Conservation (phyloP, 2,113 vertebrate genomes). For the Gavialis gangeticus region DNA sequence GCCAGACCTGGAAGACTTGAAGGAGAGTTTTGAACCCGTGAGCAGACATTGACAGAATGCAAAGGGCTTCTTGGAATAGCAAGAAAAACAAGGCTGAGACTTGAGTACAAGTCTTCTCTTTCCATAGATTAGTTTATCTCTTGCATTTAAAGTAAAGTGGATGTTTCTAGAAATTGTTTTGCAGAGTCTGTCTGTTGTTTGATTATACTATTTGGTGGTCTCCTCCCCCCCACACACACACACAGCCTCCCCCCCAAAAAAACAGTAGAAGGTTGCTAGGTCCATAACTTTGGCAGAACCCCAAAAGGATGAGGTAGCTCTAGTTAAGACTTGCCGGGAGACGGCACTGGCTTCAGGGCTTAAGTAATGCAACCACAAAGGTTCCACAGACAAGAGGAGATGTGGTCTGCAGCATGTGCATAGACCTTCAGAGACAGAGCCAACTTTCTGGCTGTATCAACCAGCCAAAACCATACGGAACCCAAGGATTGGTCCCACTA, state of each 20-base stretch:
- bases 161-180: neutral
- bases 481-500: neutral
- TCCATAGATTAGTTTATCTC: rapidly evolving
- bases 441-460: neutral
- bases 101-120: neutral
- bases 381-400: neutral
- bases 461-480: neutral
- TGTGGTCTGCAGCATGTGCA: neutral
- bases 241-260: too few species aligned
- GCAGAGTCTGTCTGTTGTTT: neutral
- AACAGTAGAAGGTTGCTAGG: too few species aligned
- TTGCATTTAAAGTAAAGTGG: neutral
- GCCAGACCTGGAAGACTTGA: neutral
- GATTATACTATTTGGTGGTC: neutral
- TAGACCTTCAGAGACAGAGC: neutral
- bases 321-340: too few species aligned
- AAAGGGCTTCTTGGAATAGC: neutral
- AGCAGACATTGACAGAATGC: neutral
- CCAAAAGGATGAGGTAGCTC: too few species aligned
- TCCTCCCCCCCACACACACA: too few species aligned
- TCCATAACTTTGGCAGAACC: too few species aligned
- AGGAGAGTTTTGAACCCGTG: neutral
- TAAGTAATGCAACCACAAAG: neutral
- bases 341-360: neutral
- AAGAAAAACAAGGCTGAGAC: neutral